Percentiles rank a stretch among this genome's conserved stretches.
phyloP scores from a whole-genome alignment of 2,888 invertebrate species.

The Drosophila melanosoma region DNA sequence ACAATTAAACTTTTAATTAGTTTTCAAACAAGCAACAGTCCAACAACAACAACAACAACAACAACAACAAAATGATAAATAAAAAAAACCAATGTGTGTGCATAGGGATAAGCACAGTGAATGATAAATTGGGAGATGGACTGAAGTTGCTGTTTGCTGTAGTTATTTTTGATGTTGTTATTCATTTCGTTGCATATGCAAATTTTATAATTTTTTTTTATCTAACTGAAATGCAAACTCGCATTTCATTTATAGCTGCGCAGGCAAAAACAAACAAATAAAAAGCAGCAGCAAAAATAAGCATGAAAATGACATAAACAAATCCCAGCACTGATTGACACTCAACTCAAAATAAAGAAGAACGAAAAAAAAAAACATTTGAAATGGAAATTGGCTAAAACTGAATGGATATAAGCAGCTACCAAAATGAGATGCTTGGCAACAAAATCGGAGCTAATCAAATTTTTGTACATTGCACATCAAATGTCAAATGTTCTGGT shows the following conservation, averaged over 20 bases:
- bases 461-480: constrained; percentile 34
- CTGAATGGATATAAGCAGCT: constrained; percentile 59
- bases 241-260: constrained; percentile 41
- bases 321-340: constrained; percentile 60
- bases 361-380: constrained; percentile 36
- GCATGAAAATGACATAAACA: constrained; percentile 64
- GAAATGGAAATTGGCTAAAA: constrained; percentile 64
- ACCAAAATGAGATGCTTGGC: constrained; percentile 25
- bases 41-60: constrained; percentile 27
- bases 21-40: constrained; percentile 59
- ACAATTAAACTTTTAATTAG: constrained; percentile 78
- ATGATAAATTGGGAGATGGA: constrained; percentile 25
- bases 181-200: constrained; percentile 47
- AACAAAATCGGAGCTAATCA: constrained; percentile 41
- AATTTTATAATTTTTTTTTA: constrained; percentile 52
- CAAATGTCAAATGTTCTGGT: constrained; percentile 23
- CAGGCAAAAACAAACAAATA: constrained; percentile 52
- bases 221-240: constrained; percentile 34
- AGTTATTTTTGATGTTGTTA: constrained; percentile 1
- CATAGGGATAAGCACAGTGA: constrained; percentile 9
- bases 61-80: constrained; percentile 11
- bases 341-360: constrained; percentile 21
- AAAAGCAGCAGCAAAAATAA: constrained; percentile 50
- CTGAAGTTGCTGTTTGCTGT: constrained; percentile 21
- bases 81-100: constrained; percentile 15